These are phyloP conservation scores for Eurytoma adleriae DNA, from an alignment of 2,888 invertebrate species.

Conservation along the genomic window DNA sequence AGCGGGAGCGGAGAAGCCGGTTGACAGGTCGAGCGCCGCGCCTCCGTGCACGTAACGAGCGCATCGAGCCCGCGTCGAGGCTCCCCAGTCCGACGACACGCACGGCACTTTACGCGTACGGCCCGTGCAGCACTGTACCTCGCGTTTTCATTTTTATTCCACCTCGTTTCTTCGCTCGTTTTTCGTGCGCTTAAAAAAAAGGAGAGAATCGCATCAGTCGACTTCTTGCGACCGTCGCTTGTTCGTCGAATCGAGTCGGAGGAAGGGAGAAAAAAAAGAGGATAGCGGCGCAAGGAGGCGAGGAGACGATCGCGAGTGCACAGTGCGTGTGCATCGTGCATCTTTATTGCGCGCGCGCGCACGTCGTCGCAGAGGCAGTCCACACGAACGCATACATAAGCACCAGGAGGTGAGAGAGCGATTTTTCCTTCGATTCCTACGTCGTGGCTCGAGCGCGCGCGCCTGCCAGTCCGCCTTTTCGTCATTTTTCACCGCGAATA, in stretches of 20 bases:
- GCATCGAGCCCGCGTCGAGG: too few species aligned
- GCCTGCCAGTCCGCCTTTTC: background rate
- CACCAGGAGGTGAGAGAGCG: slow-evolving; percentile 45
- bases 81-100: too few species aligned
- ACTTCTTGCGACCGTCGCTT: too few species aligned
- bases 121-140: too few species aligned
- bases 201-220: too few species aligned
- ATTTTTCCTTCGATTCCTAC: slow-evolving; percentile 18
- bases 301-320: slow-evolving; percentile 2
- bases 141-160: too few species aligned
- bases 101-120: too few species aligned
- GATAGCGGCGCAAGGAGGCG: slow-evolving; percentile 11
- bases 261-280: slow-evolving; percentile 8
- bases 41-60: too few species aligned
- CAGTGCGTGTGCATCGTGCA: slow-evolving; percentile 27
- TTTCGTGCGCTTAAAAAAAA: too few species aligned
- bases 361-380: background rate
- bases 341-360: slow-evolving; percentile 34
- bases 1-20: too few species aligned
- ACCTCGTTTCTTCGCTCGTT: too few species aligned
- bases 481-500: background rate
- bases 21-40: too few species aligned
- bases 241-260: background rate
- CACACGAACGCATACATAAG: slow-evolving; percentile 8
- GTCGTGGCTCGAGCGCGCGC: background rate